Evolutionary conservation across 2,797 vertebrate genomes (phyloP), one percentile per base, ranked within the genome.

Genomic region (Sparus aurata): DNA sequence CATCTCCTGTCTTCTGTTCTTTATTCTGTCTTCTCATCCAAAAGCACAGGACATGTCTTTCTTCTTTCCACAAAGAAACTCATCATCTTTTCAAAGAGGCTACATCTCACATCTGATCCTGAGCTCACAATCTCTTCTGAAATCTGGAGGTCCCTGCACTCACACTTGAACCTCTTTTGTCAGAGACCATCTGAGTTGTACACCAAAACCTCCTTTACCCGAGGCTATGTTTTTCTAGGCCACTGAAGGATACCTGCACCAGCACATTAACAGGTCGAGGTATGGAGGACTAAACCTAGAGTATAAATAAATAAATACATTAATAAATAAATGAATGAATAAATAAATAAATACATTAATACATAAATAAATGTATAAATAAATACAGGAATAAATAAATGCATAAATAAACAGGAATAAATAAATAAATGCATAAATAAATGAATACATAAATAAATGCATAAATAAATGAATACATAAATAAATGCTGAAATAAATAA

Each of bases 81-180:
- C 61, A 73, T 72, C 20, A 8, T 10, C 67, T 69, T 68, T 65
- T 84, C 63, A 69, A 65, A 18, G n/a, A 82, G 76, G 73, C 13
- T 55, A 68, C 50, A 73, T 73, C 75, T 66, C n/a, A 23, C 70
- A 52, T 82, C 73, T 73, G 70, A 80, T 82, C 67, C 55, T 7
- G 16, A 73, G 69, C 74, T 72, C 68, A 67, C 69, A 73, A 70
- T 77, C 73, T 78, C 63, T 78, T 81, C 73, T 74, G 55, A 79
- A 79, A 84, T 77, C 82, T 71, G 70, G 20, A 71, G 50, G 71
- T 52, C 41, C 17, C 68, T 70, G 47, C 69, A 71, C 77, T 62
- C 55, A 77, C 46, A 59, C 22, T 47, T 55, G 38, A 74, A 54
- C 25, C 47, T 72, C 46, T 71, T 76, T 76, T 81, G 67, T 82